Evolutionary conservation across 2,797 vertebrate genomes (phyloP).

Genomic region (Helarctos malayanus): DNA sequence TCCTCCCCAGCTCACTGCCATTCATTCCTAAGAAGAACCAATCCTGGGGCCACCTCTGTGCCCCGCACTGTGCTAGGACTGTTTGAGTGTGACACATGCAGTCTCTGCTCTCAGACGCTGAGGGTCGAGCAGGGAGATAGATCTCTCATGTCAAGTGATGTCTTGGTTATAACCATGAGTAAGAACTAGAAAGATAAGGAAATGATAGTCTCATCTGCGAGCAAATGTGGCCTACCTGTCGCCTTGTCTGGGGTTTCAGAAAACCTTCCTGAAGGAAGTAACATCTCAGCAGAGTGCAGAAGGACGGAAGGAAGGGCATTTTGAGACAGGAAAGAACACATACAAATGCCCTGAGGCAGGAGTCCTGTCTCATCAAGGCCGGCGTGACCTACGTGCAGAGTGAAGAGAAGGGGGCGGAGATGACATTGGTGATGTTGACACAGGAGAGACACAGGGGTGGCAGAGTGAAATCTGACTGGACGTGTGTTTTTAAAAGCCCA

Average conservation of each 20-base stretch:
- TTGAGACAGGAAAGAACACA: not conserved
- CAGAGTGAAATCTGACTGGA: not conserved
- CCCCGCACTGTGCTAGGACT: not conserved
- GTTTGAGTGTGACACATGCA: not conserved
- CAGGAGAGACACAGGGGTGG: not conserved
- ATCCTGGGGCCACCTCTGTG: not conserved
- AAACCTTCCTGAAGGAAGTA: slow-evolving; percentile 35
- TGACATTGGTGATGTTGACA: not conserved
- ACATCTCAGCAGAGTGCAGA: slow-evolving; percentile 6
- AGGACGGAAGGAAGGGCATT: slow-evolving; percentile 37
- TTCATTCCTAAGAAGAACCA: slow-evolving; percentile 65
- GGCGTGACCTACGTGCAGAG: not conserved
- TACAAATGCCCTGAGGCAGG: not conserved
- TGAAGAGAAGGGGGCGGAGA: not conserved
- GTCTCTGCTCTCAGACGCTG: not conserved
- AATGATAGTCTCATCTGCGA: not conserved
- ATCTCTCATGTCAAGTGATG: not conserved
- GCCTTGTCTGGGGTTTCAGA: not conserved
- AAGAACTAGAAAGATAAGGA: not conserved
- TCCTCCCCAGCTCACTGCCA: slow-evolving; percentile 3
- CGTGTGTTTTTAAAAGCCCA: not conserved
- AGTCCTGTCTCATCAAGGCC: not conserved
- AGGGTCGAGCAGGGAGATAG: not conserved
- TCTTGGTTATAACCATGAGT: not conserved
- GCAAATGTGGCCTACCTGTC: not conserved